Percentiles rank a stretch among this genome's conserved stretches.
phyloP scores from a whole-genome alignment of 2,888 invertebrate genomes.

The Pammene fasciana region DNA sequence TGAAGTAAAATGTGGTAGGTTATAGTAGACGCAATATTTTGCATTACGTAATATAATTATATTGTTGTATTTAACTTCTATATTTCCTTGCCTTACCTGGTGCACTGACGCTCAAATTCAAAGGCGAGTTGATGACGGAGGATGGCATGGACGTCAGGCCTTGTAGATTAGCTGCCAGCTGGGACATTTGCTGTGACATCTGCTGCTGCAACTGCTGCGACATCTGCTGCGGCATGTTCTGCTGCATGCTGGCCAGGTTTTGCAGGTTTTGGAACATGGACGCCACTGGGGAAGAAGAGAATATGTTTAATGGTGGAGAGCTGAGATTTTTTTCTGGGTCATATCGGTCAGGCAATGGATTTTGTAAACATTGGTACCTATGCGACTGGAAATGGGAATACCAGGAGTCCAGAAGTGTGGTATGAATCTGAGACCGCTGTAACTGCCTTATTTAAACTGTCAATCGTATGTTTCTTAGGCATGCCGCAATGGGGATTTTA shows the following conservation, averaged over 20 bases:
- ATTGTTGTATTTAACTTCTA: no score
- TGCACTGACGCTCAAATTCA: slow-evolving; percentile 91
- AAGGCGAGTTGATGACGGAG: slow-evolving; percentile 90
- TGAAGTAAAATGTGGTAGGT: no score
- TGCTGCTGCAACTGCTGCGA: slow-evolving; percentile 84
- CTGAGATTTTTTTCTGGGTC: background rate
- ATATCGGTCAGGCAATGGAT: no score
- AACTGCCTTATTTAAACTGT: no score
- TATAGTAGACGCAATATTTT: no score
- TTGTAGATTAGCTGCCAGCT: slow-evolving; percentile 87
- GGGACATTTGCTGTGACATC: slow-evolving; percentile 81
- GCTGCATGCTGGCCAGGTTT: slow-evolving; percentile 81
- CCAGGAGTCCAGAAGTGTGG: no score
- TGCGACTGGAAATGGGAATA: no score
- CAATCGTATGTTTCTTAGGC: no score
- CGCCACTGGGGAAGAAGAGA: slow-evolving; percentile 83
- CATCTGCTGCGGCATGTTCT: slow-evolving; percentile 72
- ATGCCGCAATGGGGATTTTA: no score
- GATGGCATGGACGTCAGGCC: slow-evolving; percentile 90
- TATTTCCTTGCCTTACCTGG: slow-evolving; percentile 61
- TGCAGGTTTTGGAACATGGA: slow-evolving; percentile 86
- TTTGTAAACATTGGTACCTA: no score
- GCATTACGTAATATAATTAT: no score
- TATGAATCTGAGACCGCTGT: no score
- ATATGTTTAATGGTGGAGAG: background rate